Percentiles rank a stretch among this genome's conserved stretches.
Conservation (phyloP, 2,888 invertebrate genomes). For the Willowsia nigromaculata region DNA sequence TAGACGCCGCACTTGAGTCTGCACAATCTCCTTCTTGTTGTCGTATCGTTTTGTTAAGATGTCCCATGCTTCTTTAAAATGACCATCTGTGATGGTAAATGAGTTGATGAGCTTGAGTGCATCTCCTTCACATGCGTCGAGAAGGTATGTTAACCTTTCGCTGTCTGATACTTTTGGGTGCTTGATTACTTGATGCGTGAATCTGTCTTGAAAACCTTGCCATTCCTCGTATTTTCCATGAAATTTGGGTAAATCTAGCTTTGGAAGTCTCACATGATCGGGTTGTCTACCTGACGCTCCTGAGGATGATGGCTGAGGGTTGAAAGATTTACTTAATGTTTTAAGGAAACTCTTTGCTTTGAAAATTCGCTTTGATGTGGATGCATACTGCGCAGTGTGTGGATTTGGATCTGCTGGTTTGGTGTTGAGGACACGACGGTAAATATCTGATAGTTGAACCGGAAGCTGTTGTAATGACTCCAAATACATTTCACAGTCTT, state of each 20-base stretch:
- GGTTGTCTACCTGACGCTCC: not conserved
- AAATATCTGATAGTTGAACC: not conserved
- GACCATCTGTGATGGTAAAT: slow-evolving; percentile 25
- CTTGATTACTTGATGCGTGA: not conserved
- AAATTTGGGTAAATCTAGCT: slow-evolving; percentile 9
- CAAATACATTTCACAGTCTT: not conserved
- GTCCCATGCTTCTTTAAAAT: slow-evolving; percentile 59
- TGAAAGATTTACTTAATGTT: not conserved
- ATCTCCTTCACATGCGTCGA: slow-evolving; percentile 21
- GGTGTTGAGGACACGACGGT: not conserved
- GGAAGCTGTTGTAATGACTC: not conserved
- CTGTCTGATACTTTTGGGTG: not conserved
- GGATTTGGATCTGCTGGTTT: not conserved
- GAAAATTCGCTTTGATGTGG: not conserved
- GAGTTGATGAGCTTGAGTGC: slow-evolving; percentile 45
- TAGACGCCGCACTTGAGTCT: slow-evolving; percentile 19
- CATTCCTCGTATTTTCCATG: not conserved
- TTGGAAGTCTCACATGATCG: not conserved
- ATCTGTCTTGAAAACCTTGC: slow-evolving; percentile 13
- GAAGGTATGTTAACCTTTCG: not conserved
- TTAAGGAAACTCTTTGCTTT: not conserved
- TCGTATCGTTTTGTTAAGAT: slow-evolving; percentile 33
- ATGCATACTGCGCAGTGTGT: not conserved
- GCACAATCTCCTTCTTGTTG: slow-evolving; percentile 62
- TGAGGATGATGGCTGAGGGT: not conserved